Evolutionary conservation across 1,140 invertebrate species (phyloP).

Genomic region (Tetramorium alpestre): DNA sequence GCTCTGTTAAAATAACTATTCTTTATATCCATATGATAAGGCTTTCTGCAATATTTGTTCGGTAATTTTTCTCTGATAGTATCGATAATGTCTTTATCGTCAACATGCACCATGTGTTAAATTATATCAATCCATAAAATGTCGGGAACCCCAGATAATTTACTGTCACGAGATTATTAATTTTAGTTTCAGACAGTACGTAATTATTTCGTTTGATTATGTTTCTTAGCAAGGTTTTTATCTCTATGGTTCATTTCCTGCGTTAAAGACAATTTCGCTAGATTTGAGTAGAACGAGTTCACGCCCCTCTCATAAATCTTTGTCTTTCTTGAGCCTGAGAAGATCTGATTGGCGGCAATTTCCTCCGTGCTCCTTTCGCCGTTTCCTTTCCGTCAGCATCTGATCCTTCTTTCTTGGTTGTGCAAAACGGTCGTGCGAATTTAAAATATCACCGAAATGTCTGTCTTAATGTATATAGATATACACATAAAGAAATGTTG

Average conservation of each 20-base stretch:
- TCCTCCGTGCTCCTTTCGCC: conserved; percentile 41
- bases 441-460: conserved; percentile 9
- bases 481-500: background rate
- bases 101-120: background rate
- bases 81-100: background rate
- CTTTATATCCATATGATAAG: background rate
- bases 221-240: conserved; percentile 39
- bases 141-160: background rate
- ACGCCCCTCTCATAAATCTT: conserved; percentile 73
- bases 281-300: conserved; percentile 65
- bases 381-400: conserved; percentile 3
- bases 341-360: conserved; percentile 66
- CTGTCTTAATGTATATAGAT: background rate
- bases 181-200: conserved; percentile 26
- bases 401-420: background rate
- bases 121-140: background rate
- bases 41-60: conserved; percentile 18
- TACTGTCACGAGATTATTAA: conserved; percentile 45
- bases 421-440: background rate
- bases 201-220: conserved; percentile 63
- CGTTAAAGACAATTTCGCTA: conserved; percentile 64
- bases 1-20: conserved; percentile 28
- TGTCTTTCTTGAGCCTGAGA: conserved; percentile 63
- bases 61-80: conserved; percentile 14
- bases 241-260: conserved; percentile 48